These are phyloP conservation scores for Typhlichthys subterraneus DNA, from an alignment of 2,797 vertebrate species.

Conservation along the genomic window DNA sequence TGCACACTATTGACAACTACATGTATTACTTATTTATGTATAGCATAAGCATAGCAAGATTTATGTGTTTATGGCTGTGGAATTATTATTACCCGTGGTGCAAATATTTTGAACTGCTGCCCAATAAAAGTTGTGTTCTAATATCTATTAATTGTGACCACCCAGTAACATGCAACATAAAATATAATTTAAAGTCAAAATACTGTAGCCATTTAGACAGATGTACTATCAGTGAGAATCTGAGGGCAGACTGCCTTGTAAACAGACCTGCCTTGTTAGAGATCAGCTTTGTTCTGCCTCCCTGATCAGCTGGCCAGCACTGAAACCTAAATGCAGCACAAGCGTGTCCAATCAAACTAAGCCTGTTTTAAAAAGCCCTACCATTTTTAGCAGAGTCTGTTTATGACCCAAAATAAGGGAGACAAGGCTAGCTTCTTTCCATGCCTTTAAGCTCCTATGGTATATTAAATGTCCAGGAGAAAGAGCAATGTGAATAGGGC, in stretches of 20 bases:
- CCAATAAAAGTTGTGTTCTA: too few relatives aligned
- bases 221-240: conserved; percentile 38
- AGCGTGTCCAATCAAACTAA: conserved; percentile 77
- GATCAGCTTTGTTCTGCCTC: conserved; percentile 64
- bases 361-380: conserved; percentile 70
- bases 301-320: conserved; percentile 70
- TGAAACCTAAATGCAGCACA: conserved; percentile 59
- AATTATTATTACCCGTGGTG: too few relatives aligned
- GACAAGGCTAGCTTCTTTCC: conserved; percentile 56
- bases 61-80: too few relatives aligned
- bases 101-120: conserved; percentile 1
- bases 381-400: conserved; percentile 64
- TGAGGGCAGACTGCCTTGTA: conserved; percentile 48
- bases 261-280: conserved; percentile 44
- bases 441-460: conserved; percentile 49
- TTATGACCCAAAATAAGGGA: conserved; percentile 69
- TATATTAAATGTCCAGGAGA: conserved; percentile 50
- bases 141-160: too few relatives aligned
- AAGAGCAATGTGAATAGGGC: conserved; percentile 37
- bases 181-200: neutral
- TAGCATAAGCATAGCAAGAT: too few relatives aligned
- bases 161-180: too few relatives aligned
- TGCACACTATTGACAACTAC: neutral
- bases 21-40: conserved; percentile 9
- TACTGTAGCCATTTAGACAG: neutral